phyloP scores from a whole-genome alignment of 2,888 invertebrate species.

The Clepsis dumicolana region DNA sequence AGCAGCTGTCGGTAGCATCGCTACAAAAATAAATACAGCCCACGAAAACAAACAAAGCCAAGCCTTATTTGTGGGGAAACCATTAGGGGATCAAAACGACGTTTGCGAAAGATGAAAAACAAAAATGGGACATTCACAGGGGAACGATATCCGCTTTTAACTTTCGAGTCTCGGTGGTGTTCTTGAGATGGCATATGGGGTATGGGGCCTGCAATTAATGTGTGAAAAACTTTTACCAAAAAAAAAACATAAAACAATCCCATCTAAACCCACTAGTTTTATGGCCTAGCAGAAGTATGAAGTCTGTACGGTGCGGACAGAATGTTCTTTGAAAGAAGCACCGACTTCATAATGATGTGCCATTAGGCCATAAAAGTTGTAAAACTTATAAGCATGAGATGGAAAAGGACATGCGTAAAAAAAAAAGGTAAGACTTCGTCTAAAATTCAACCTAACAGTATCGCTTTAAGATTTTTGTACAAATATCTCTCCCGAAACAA shows the following conservation, averaged over 20 bases:
- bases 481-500: background rate
- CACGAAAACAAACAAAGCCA: conserved; percentile 72
- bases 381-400: no score
- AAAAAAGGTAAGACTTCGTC: background rate
- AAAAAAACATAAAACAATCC: no score
- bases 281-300: no score
- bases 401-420: no score
- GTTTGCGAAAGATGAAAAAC: conserved; percentile 67
- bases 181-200: background rate
- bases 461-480: background rate
- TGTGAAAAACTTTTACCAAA: no score
- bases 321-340: no score
- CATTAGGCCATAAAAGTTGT: no score
- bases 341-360: no score
- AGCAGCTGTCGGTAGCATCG: conserved; percentile 73
- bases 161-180: conserved; percentile 10
- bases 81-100: conserved; percentile 74
- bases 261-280: no score
- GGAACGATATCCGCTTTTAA: conserved; percentile 32
- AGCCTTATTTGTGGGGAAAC: conserved; percentile 78
- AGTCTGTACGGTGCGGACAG: no score
- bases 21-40: conserved; percentile 74
- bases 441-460: background rate
- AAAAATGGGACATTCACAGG: conserved; percentile 56
- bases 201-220: background rate